A percentile compares a stretch with the other conserved stretches of the same genome.
phyloP scores from a whole-genome alignment of 2,888 invertebrate genomes.

The Psylliodes chrysocephalus region DNA sequence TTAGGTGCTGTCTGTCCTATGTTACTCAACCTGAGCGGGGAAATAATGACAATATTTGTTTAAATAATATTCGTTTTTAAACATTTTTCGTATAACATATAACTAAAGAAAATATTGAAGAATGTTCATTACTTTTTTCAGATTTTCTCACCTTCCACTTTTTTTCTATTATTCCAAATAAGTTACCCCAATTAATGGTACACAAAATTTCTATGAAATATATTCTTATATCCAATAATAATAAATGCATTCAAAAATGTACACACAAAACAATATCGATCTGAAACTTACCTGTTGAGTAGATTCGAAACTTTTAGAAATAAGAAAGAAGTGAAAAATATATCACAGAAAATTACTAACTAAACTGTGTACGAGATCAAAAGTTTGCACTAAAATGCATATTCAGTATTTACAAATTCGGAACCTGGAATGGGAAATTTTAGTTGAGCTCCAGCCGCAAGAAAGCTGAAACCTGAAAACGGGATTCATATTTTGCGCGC shows the following conservation, averaged over 20 bases:
- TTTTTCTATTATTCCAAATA: too few relatives aligned
- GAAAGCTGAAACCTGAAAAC: conserved; percentile 12
- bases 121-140: too few relatives aligned
- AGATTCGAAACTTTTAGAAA: conserved; percentile 19
- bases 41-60: too few relatives aligned
- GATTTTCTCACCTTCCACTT: too few relatives aligned
- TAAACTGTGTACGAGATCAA: neutral
- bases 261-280: conserved; percentile 15
- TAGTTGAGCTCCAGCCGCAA: neutral
- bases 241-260: neutral
- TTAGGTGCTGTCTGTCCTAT: too few relatives aligned
- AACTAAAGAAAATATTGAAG: too few relatives aligned
- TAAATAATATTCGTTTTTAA: too few relatives aligned
- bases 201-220: too few relatives aligned
- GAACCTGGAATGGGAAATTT: neutral
- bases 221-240: too few relatives aligned
- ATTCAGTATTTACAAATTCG: neutral
- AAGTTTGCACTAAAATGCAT: neutral
- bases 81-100: too few relatives aligned
- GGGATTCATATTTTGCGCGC: conserved; percentile 20
- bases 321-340: conserved; percentile 1
- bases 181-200: too few relatives aligned
- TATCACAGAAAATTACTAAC: neutral
- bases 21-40: too few relatives aligned
- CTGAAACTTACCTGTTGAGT: conserved; percentile 28